Conservation (phyloP, 2,113 vertebrate genomes). For the Pelmatolapia mariae region DNA sequence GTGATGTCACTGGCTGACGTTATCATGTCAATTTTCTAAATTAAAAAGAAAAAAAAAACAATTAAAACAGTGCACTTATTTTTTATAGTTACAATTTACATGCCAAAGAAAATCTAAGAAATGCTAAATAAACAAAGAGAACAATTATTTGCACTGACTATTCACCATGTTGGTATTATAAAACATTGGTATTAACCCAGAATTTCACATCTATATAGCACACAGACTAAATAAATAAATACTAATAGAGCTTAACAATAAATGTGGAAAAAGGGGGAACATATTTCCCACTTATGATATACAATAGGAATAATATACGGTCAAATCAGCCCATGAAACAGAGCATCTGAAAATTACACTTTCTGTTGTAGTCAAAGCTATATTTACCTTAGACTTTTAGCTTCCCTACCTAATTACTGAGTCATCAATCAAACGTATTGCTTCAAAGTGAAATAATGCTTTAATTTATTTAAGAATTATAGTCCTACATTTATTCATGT, state of each 20-base stretch:
- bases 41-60: rapidly evolving
- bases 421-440: neutral
- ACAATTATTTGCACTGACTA: neutral
- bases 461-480: neutral
- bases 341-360: neutral
- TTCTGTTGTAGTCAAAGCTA: neutral
- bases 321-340: neutral
- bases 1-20: neutral
- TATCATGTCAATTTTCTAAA: neutral
- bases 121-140: neutral
- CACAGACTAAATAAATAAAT: neutral
- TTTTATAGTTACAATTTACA: neutral
- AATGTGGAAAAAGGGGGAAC: neutral
- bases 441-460: neutral
- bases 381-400: neutral
- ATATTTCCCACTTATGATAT: neutral
- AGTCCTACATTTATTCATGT: neutral
- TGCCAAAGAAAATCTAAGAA: neutral
- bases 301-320: neutral
- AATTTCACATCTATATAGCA: neutral
- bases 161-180: neutral
- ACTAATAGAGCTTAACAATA: neutral
- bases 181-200: neutral
- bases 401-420: neutral
- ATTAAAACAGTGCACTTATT: neutral